phyloP scores from a whole-genome alignment of 1,140 invertebrate species.

The Cherax quadricarinatus region DNA sequence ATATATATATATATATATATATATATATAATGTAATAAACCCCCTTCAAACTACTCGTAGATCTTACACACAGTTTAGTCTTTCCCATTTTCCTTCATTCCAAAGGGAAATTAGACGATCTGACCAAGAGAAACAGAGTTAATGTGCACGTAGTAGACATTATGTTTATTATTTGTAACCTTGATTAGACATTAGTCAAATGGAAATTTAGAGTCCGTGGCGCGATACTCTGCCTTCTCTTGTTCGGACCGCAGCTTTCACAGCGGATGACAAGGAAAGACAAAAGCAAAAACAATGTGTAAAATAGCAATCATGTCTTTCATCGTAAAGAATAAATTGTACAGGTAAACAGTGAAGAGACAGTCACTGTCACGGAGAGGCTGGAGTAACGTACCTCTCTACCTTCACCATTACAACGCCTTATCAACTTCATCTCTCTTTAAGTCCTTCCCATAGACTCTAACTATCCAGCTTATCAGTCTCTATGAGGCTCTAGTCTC shows the following conservation, averaged over 20 bases:
- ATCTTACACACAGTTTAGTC: background rate
- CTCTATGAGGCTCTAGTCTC: background rate
- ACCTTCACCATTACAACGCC: conserved; percentile 2
- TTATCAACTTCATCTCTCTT: background rate
- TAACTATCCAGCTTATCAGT: background rate
- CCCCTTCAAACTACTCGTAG: background rate
- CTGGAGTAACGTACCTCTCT: background rate
- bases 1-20: conserved; percentile 31
- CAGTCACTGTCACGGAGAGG: background rate
- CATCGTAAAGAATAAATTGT: background rate
- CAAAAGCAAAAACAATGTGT: background rate
- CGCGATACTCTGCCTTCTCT: background rate
- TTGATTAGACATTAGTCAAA: background rate
- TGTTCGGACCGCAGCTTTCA: background rate
- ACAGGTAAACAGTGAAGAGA: background rate
- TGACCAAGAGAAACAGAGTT: background rate
- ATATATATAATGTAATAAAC: conserved; percentile 2
- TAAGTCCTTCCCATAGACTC: background rate
- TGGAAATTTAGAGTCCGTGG: background rate
- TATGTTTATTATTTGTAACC: background rate
- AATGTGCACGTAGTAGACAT: background rate
- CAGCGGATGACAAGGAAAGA: background rate
- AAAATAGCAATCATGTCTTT: conserved; percentile 33
- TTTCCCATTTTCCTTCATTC: background rate
- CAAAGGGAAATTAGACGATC: background rate